phyloP scores from a whole-genome alignment of 2,113 vertebrate species.

The Pseudorhombus dupliciocellatus region DNA sequence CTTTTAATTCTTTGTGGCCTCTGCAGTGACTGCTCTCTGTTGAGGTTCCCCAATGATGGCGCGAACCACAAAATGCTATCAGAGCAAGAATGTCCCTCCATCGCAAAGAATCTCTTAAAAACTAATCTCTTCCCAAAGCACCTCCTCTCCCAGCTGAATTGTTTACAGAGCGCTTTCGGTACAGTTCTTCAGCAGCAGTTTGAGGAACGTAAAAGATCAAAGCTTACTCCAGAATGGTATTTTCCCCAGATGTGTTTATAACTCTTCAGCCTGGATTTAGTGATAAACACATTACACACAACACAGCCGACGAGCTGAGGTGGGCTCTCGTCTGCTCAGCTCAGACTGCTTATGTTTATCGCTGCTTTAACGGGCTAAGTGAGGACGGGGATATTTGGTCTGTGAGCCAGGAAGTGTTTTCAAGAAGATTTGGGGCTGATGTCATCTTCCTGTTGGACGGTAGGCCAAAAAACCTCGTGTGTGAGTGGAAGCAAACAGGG shows the following conservation, averaged over 20 bases:
- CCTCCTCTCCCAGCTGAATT: neutral
- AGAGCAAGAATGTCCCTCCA: too few species aligned
- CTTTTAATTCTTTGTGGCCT: too few species aligned
- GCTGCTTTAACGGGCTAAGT: neutral
- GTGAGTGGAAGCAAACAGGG: neutral
- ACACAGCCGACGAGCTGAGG: neutral
- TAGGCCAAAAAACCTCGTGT: slow-evolving; percentile 18
- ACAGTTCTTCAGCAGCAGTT: neutral
- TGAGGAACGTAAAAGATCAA: neutral
- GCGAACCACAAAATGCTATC: too few species aligned
- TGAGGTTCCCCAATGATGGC: too few species aligned
- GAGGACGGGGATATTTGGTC: slow-evolving; percentile 53
- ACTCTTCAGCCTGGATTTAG: neutral
- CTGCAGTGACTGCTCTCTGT: too few species aligned
- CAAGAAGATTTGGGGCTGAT: slow-evolving; percentile 54
- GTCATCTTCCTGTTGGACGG: slow-evolving; percentile 55
- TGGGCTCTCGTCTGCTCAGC: neutral
- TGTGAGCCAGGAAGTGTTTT: slow-evolving; percentile 37
- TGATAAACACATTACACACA: neutral
- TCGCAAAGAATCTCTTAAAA: too few species aligned
- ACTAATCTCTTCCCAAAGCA: too few species aligned
- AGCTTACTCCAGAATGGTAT: neutral
- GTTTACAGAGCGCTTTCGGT: neutral
- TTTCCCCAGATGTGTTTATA: too few species aligned
- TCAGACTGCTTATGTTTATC: slow-evolving; percentile 14